These are phyloP conservation scores for Mesorhabditis spiculigera DNA, from an alignment of 2,888 invertebrate species.

Conservation along the genomic window DNA sequence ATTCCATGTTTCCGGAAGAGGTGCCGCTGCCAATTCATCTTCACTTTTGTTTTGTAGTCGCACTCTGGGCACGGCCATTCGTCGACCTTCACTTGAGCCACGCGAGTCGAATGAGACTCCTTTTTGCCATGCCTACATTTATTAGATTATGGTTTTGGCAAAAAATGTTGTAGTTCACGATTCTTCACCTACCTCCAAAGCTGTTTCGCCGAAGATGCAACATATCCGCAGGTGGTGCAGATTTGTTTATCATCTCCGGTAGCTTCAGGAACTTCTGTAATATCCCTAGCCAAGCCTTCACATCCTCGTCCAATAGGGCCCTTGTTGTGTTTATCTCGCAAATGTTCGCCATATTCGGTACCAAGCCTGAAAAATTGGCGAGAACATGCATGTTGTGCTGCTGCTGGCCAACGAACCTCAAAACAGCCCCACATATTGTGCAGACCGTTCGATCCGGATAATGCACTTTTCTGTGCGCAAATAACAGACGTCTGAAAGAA, in stretches of 20 bases:
- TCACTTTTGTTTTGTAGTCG: background rate
- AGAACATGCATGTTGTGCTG: background rate
- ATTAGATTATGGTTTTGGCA: background rate
- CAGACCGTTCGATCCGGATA: conserved; percentile 3
- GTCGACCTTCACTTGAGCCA: background rate
- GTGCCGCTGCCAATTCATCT: conserved; percentile 4
- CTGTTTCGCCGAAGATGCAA: background rate
- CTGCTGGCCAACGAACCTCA: background rate
- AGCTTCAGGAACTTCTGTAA: no score
- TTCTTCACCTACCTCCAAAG: background rate
- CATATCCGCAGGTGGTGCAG: background rate
- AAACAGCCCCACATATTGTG: background rate
- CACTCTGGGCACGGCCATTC: background rate
- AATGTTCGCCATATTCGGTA: background rate
- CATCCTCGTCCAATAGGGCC: no score
- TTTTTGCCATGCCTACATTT: background rate
- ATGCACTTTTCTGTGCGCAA: conserved; percentile 2
- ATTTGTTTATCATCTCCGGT: background rate
- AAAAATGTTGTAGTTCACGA: background rate
- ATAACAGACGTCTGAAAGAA: background rate
- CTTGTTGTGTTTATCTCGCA: background rate
- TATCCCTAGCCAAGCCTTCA: no score
- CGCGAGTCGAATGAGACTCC: background rate
- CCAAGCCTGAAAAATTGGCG: background rate
- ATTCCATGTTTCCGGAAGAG: background rate